Evolutionary conservation across 2,113 vertebrate genomes (phyloP), one percentile per base, ranked within the genome.

Genomic region (Pangasianodon hypophthalmus): DNA sequence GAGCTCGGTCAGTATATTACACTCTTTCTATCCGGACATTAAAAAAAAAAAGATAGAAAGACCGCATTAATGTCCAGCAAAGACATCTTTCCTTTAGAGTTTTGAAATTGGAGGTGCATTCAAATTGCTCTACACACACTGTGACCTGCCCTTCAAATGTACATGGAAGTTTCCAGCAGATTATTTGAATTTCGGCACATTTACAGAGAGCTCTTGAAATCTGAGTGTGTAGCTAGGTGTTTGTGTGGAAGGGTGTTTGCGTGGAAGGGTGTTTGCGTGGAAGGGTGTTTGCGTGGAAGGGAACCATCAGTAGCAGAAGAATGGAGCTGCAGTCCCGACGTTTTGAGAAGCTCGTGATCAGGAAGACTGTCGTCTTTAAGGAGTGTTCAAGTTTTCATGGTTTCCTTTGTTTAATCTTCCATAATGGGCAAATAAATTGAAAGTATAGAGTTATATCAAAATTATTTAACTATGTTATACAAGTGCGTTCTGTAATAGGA

Each of bases 1-100:
- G 97, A 98, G 90, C 95, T 98, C n/a, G 96, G 96, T 97, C 90
- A 95, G 95, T 88, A 44, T 50, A 37, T 37, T 37, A 1, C 37
- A 37, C 37, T 37, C 37, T 37, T 37, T 37, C 37, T 83, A 29
- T 81, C 26, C 0, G 62, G 26, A 64, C 54, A 1, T 56, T 56
- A 56, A 56, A 56, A 50, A 56, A 56, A 50, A 50, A 56, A 1
- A 2, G 1, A 60, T 24, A 26, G 21, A 6, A 24, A 24, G 58
- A 60, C 1, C 1, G 2, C 37, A 62, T 32, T 26, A 84, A 60
- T 2, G 1, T 58, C 3, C 11, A 21, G 18, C 6, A 75, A 7
- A 18, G 7, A 1, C 37, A 75, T 37, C 18, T 21, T 21, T 44
- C 18, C 32, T 75, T 71, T 44, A 8, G 69, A 32, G 32, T 18